Evolutionary conservation across 2,888 invertebrate genomes (phyloP).

Genomic region (Agapetus fuscipes): DNA sequence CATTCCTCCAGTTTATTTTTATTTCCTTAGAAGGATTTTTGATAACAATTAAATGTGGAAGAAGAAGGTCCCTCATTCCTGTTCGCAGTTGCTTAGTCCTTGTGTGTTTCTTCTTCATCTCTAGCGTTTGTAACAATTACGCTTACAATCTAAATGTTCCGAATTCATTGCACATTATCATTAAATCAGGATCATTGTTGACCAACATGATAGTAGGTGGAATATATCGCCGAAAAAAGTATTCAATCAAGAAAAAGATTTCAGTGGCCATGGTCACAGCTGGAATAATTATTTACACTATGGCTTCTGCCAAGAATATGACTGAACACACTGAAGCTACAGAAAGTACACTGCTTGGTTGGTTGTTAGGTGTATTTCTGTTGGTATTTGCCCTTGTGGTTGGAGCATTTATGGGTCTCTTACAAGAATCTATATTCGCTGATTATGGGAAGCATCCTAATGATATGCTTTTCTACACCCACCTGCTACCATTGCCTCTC

Average conservation of each 20-base stretch:
- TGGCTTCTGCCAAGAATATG: conserved; percentile 41
- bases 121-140: conserved; percentile 66
- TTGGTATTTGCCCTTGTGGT: conserved; percentile 60
- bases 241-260: conserved; percentile 58
- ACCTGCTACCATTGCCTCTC: conserved; percentile 63
- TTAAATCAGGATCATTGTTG: conserved; percentile 74
- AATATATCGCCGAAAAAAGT: conserved; percentile 55
- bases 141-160: conserved; percentile 73
- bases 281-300: conserved; percentile 65
- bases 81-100: conserved; percentile 54
- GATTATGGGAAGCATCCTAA: conserved; percentile 65
- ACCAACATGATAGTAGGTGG: conserved; percentile 71
- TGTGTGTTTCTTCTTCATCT: conserved; percentile 61
- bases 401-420: conserved; percentile 68
- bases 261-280: conserved; percentile 68
- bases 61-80: conserved; percentile 44
- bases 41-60: conserved; percentile 55
- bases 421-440: conserved; percentile 60
- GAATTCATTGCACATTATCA: conserved; percentile 78
- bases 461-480: conserved; percentile 61
- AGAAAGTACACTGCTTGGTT: conserved; percentile 6
- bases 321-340: not conserved
- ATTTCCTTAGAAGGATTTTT: conserved; percentile 67
- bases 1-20: conserved; percentile 66
- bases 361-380: conserved; percentile 14